Evolutionary conservation across 1,140 invertebrate genomes (phyloP), one percentile per base, ranked within the genome.

Genomic region (Brachionus plicatilis): DNA sequence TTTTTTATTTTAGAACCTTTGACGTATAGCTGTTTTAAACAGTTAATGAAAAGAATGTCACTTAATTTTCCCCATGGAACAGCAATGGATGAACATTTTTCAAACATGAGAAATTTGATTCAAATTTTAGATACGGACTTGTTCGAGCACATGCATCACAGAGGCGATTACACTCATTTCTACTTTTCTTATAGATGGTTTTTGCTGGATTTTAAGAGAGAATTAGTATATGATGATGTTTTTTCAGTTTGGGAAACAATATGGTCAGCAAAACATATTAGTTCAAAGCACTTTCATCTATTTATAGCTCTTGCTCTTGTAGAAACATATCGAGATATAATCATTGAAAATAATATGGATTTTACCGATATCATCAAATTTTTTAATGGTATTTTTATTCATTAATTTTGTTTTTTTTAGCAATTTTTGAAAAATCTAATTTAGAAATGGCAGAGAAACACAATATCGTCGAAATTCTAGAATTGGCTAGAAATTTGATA

Each of bases 321-420:
- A 0, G 94, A 96, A 89, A 94, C 94, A 84, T 98, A 98, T 89
- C 89, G 96, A 75, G 95, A 97, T 87, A 95, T 98, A 85, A 96
- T 98, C 53, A 90, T 98, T 45, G 94, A 94, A 84, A 97, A 97
- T 90, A 93, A 94, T 86, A 97, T 98, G 95, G 95, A 97, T 88
- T 97, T 97, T 88, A 97, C 96, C 0, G 96, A 98, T 89, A 96
- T 97, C 86, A 98, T 98, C 87, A 97, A 96, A 89, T 98, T 97
- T 90, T 97, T 97, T 88, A 97, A 97, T 91, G 95, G 95, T 96
- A 90, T 90, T 79, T 27, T 56, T 0, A 43, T 47, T 14, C 60
- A 37, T 37, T 37, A n/a, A 66, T 17, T 50, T 45, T 83, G 3
- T 20, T 33, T 41, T 37, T 79, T n/a, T 33, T 56, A 70, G 11